Evolutionary conservation across 1,140 invertebrate species (phyloP).

Genomic region (Drosophila nigromelanica): DNA sequence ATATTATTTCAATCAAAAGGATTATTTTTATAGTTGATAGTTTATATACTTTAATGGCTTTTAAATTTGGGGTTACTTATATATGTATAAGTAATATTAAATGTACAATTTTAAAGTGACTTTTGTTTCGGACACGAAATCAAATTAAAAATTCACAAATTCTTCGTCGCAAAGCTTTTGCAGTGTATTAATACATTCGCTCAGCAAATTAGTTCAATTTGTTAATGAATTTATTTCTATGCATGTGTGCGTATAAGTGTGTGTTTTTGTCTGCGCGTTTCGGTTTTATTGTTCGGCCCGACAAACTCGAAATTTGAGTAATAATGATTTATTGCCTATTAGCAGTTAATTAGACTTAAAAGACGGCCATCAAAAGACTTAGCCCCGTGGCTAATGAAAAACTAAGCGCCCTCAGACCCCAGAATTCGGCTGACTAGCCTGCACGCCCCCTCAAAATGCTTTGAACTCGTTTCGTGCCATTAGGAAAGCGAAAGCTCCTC

Average conservation of each 20-base stretch:
- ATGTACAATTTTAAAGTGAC: too few relatives aligned
- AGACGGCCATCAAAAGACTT: constrained; percentile 73
- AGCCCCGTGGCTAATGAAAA: constrained; percentile 72
- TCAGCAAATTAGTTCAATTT: not conserved
- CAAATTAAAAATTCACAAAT: not conserved
- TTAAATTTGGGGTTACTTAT: too few relatives aligned
- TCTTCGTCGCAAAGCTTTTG: too few relatives aligned
- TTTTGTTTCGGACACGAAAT: not conserved
- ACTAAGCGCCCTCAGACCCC: constrained; percentile 42
- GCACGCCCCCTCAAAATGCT: constrained; percentile 25
- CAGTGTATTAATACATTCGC: constrained; percentile 33
- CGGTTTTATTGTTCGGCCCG: constrained; percentile 45
- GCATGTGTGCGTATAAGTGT: constrained; percentile 30
- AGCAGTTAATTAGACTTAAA: constrained; percentile 82
- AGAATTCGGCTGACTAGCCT: not conserved
- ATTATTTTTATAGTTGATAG: too few relatives aligned
- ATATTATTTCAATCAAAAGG: too few relatives aligned
- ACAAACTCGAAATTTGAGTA: constrained; percentile 69
- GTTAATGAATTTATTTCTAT: constrained; percentile 65
- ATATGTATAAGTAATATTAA: too few relatives aligned
- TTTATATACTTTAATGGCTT: too few relatives aligned
- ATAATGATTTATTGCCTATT: constrained; percentile 82
- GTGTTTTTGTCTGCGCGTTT: constrained; percentile 11
- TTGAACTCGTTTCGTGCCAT: constrained; percentile 76
- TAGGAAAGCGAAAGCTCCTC: constrained; percentile 55